Conservation (phyloP, 1,140 invertebrate genomes). For the Drosophila hydei region DNA sequence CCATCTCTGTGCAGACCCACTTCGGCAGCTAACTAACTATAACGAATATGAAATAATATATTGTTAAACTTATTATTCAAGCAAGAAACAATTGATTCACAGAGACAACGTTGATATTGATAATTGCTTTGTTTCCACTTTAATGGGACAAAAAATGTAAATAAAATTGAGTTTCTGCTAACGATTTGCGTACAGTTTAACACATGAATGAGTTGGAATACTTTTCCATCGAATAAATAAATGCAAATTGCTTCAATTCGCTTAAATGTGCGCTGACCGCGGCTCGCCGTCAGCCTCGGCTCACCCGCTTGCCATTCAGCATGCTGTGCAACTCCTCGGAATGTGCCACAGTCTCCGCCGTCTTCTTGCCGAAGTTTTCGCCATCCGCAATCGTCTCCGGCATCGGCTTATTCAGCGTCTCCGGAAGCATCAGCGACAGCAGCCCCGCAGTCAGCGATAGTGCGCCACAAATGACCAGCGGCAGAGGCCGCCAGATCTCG, state of each 20-base stretch:
- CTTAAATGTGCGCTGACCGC: slow-evolving; percentile 34
- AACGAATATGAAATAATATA: too few relatives aligned
- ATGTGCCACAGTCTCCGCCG: not conserved
- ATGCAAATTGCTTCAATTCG: slow-evolving; percentile 70
- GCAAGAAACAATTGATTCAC: slow-evolving; percentile 1
- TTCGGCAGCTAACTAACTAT: slow-evolving; percentile 3
- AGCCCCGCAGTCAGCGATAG: slow-evolving; percentile 88
- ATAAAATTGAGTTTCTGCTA: slow-evolving; percentile 25
- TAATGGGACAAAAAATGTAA: slow-evolving; percentile 44
- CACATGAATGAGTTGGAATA: slow-evolving; percentile 48
- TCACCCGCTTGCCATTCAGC: slow-evolving; percentile 52
- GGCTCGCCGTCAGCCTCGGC: not conserved
- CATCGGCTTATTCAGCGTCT: slow-evolving; percentile 90
- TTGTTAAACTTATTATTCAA: not conserved
- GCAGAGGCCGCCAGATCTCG: slow-evolving; percentile 88
- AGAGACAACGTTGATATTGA: not conserved
- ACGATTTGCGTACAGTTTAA: slow-evolving; percentile 25
- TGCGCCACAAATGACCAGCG: slow-evolving; percentile 90
- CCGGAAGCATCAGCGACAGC: slow-evolving; percentile 89
- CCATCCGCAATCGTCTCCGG: slow-evolving; percentile 91
- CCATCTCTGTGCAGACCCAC: slow-evolving; percentile 40
- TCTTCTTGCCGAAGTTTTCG: slow-evolving; percentile 87
- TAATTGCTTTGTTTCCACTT: slow-evolving; percentile 31
- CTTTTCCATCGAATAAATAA: slow-evolving; percentile 33
- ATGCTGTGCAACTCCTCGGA: slow-evolving; percentile 53